These are phyloP conservation scores for Amphimallon solstitiale DNA, from an alignment of 2,888 invertebrate genomes.

Conservation along the genomic window DNA sequence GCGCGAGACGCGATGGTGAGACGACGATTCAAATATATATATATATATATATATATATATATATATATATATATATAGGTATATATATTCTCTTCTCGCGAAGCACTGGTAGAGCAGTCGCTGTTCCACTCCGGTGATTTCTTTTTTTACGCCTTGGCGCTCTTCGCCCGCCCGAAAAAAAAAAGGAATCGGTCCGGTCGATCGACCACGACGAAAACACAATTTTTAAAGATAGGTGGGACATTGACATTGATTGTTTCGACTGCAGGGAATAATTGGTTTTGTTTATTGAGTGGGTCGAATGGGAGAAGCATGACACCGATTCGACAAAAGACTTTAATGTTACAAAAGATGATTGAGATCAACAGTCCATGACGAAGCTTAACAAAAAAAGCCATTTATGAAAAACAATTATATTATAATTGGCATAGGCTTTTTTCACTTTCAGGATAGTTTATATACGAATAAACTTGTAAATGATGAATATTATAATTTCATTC, in stretches of 20 bases:
- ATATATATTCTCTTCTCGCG: background rate
- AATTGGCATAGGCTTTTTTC: too few species aligned
- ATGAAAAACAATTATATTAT: too few species aligned
- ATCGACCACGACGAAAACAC: conserved; percentile 11
- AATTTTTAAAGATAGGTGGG: conserved; percentile 19
- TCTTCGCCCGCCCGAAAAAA: background rate
- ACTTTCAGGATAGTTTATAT: too few species aligned
- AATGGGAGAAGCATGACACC: too few species aligned
- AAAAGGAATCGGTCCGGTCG: conserved; percentile 5
- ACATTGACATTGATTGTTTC: conserved; percentile 23
- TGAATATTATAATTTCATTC: too few species aligned
- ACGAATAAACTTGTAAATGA: too few species aligned
- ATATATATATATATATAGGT: too few species aligned
- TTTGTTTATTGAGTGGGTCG: background rate
- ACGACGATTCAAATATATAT: background rate
- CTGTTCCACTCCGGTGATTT: conserved; percentile 4
- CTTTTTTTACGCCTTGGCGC: conserved; percentile 5
- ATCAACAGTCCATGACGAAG: too few species aligned
- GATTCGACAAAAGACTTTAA: too few species aligned
- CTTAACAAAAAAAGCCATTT: too few species aligned
- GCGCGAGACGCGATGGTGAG: background rate
- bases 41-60: too few species aligned
- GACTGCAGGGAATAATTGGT: background rate
- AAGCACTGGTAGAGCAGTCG: background rate
- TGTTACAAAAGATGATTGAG: too few species aligned